A percentile compares a stretch with the other conserved stretches of the same genome.
phyloP scores from a whole-genome alignment of 2,797 vertebrate genomes.

The Chloroceryle amazona region DNA sequence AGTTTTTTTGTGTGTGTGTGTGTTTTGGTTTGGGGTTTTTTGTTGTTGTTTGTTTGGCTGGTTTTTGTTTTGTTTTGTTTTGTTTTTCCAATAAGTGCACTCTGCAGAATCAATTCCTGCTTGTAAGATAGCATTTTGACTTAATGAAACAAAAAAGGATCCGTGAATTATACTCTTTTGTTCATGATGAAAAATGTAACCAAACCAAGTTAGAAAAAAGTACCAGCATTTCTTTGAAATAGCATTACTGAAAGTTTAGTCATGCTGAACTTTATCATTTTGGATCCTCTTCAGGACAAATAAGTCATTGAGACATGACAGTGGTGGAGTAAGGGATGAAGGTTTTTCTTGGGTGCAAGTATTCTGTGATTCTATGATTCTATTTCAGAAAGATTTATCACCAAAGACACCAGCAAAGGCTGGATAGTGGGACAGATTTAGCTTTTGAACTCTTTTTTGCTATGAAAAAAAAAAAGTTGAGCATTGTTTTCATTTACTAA shows the following conservation, averaged over 20 bases:
- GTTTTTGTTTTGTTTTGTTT: not conserved
- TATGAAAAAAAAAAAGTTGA: not conserved
- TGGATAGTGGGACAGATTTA: not conserved
- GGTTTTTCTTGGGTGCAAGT: not conserved
- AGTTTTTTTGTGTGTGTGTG: too few relatives aligned
- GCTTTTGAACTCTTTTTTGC: not conserved
- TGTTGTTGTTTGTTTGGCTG: too few relatives aligned
- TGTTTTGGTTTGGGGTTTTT: too few relatives aligned
- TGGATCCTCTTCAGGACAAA: not conserved
- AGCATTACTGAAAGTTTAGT: not conserved
- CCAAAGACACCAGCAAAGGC: not conserved
- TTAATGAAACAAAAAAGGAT: not conserved
- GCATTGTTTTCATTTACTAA: not conserved
- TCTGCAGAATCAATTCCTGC: not conserved
- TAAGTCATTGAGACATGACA: not conserved
- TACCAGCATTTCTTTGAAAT: not conserved
- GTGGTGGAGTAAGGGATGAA: not conserved
- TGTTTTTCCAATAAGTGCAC: not conserved
- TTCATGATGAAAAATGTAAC: not conserved
- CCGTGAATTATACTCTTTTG: not conserved
- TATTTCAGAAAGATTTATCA: not conserved
- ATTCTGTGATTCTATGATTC: not conserved
- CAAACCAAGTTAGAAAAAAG: not conserved
- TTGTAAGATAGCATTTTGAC: not conserved
- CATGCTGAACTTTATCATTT: not conserved